Conservation (phyloP, 2,797 vertebrate species). For the Cryptoblepharus egeriae region DNA sequence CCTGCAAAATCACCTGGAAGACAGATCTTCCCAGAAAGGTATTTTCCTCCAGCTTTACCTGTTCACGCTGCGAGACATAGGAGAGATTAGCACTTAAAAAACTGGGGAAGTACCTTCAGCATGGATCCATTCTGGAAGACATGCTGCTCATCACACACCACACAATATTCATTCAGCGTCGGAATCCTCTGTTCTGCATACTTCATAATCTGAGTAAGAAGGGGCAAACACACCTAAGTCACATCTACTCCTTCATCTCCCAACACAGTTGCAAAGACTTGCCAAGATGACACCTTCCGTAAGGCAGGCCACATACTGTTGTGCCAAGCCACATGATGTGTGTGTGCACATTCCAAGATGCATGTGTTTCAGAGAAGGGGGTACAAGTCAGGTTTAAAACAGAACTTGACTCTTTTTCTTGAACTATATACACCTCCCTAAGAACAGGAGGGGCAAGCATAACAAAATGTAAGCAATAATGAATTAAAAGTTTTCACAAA, state of each 20-base stretch:
- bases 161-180: conserved; percentile 97
- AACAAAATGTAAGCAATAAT: not conserved
- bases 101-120: conserved; percentile 86
- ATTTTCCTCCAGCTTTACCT: not conserved
- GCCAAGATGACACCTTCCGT: no score
- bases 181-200: conserved; percentile 98
- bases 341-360: no score
- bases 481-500: no score
- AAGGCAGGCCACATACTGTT: no score
- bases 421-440: not conserved
- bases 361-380: no score
- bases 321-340: no score
- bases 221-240: fast-evolving
- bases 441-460: not conserved
- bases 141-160: conserved; percentile 98
- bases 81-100: not conserved
- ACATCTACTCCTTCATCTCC: no score
- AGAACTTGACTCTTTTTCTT: not conserved
- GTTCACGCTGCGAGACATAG: no score
- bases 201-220: conserved; percentile 91
- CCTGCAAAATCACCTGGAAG: not conserved
- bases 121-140: conserved; percentile 99
- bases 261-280: no score
- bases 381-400: no score
- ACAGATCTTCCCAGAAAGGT: not conserved